Evolutionary conservation across 2,888 invertebrate genomes (phyloP).

Genomic region (Troglohyphantes excavatus): DNA sequence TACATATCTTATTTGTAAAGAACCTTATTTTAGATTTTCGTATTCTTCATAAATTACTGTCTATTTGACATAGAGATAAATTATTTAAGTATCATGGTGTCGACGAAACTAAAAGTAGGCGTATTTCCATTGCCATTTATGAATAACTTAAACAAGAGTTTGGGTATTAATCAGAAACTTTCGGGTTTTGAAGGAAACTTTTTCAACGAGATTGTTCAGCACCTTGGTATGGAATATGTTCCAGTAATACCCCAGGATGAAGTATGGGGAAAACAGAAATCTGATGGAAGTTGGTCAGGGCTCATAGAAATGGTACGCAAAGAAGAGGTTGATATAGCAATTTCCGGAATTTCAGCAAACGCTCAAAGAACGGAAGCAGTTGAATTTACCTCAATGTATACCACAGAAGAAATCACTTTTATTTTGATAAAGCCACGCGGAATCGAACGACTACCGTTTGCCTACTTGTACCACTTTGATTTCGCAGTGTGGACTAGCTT

Average conservation of each 20-base stretch:
- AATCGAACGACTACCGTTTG: neutral
- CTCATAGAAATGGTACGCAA: conserved; percentile 15
- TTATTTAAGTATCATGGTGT: no score
- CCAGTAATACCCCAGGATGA: neutral
- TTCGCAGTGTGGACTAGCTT: neutral
- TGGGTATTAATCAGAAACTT: neutral
- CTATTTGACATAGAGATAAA: no score
- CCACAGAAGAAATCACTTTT: neutral
- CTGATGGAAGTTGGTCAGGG: conserved; percentile 31
- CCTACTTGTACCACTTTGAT: neutral
- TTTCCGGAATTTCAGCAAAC: neutral
- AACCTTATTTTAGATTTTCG: no score
- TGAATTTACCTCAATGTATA: neutral
- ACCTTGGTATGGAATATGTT: neutral
- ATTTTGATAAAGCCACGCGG: neutral
- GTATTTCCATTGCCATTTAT: neutral
- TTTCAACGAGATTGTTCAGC: neutral
- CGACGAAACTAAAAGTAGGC: neutral
- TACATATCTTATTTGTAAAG: no score
- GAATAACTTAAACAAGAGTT: neutral
- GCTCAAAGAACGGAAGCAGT: neutral
- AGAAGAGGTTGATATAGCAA: conserved; percentile 13
- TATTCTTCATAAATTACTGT: no score
- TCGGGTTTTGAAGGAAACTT: neutral
- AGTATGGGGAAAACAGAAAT: neutral